Base-by-base conservation (phyloP, 2,113 vertebrate genomes). In the Leptobrachium leishanense region DNA sequence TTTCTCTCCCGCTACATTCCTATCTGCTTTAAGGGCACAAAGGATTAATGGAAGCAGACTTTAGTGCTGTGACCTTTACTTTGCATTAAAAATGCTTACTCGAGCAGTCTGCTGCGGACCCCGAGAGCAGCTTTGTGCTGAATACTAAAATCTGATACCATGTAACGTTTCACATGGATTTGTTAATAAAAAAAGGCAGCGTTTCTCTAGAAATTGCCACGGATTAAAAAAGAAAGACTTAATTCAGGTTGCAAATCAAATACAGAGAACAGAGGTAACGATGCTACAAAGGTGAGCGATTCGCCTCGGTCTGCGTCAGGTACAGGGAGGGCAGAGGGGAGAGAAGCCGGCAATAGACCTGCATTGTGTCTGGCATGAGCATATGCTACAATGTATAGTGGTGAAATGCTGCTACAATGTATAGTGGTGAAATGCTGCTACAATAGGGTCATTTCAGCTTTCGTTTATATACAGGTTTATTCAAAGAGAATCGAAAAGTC, bases 41-140 rank as follows among this genome's bases (percentile, higher is more conserved):
- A 89, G 89, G 90, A 93, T 92, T 92, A 92, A 91, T 92, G 87
- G 85, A 90, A 91, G 92, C 86, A 89, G 88, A 92, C 88, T 92
- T 84, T 78, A 83, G 84, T 72, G 84, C 44, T 55, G 77, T 93
- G 91, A 92, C 91, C 91, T 93, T 92, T 93, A 92, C 87, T 90
- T 87, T 91, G 88, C 87, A 93, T 90, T 91, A 92, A 88, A 74
- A 92, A 92, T 88, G 86, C 90, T 91, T 91, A 89, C 90, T 92
- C 89, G 86, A 92, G 84, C 85, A 90, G 85, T 90, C 87, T 90
- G 84, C 85, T 55, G 82, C 74, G 83, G 84, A 81, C 88, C 82
- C 77, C 84, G 87, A 88, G 89, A 92, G 89, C 85, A 77, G 85
- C 82, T 84, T 73, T 72, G 86, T 91, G 91, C 91, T 90, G 88